Evolutionary conservation across 1,140 invertebrate genomes (phyloP).

Genomic region (Mamestra configurata): DNA sequence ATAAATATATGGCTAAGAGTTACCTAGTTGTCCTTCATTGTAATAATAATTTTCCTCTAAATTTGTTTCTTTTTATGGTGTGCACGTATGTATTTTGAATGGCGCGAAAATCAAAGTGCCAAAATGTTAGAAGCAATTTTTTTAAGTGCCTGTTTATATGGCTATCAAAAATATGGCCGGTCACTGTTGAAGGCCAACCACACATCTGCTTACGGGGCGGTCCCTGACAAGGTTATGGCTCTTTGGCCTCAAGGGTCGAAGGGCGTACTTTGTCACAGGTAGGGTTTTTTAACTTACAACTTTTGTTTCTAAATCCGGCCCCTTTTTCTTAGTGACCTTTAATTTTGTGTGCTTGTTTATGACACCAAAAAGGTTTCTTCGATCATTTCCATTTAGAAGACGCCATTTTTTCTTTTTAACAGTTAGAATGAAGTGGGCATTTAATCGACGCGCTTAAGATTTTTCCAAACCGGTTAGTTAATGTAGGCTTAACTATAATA

Average conservation of each 20-base stretch:
- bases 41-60: no score
- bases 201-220: neutral
- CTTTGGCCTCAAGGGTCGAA: conserved; percentile 23
- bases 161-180: neutral
- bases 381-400: neutral
- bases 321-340: neutral
- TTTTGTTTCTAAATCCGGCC: neutral
- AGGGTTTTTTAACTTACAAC: neutral
- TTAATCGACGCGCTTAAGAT: conserved; percentile 8
- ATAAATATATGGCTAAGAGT: no score
- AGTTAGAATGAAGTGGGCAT: conserved; percentile 6
- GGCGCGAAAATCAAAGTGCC: no score
- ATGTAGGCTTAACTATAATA: conserved; percentile 18
- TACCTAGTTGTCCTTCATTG: no score
- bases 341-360: neutral
- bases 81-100: no score
- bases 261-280: neutral
- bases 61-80: no score
- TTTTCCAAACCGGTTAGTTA: conserved; percentile 12
- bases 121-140: neutral
- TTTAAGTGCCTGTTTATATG: neutral
- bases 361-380: neutral
- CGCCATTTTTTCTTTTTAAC: conserved; percentile 1
- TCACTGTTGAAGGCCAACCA: conserved; percentile 29
- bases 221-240: conserved; percentile 17